Conservation (phyloP, 2,797 vertebrate genomes). For the Intellagama lesueurii region DNA sequence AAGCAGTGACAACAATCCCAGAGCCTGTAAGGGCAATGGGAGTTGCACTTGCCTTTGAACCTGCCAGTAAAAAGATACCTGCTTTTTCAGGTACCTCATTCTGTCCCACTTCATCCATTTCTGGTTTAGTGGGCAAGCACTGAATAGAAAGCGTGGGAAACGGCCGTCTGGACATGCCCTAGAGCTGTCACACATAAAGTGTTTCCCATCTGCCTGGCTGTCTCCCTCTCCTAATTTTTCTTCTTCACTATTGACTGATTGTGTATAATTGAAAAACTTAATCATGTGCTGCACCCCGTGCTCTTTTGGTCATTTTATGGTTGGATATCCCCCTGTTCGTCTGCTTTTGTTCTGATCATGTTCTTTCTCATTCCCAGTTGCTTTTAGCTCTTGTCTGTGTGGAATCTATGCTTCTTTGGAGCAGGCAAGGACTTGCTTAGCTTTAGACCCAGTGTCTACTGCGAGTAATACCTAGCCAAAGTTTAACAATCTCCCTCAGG, state of each 20-base stretch:
- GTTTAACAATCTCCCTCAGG: no score
- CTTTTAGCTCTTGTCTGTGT: background rate
- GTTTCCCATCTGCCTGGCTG: conserved; percentile 30
- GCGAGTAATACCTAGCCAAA: background rate
- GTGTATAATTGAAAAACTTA: conserved; percentile 11
- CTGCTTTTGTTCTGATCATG: background rate
- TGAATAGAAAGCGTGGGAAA: conserved; percentile 36
- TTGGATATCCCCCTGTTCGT: background rate
- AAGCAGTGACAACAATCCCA: background rate
- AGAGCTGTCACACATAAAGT: conserved; percentile 12
- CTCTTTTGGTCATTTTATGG: background rate
- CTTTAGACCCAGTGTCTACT: background rate
- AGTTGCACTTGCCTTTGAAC: background rate
- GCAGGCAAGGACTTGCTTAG: background rate
- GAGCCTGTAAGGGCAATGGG: background rate
- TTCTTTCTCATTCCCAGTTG: background rate
- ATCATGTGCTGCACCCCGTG: background rate
- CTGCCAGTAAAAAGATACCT: conserved; percentile 10
- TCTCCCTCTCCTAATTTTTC: conserved; percentile 6
- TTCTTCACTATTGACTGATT: conserved; percentile 18
- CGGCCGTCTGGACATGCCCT: conserved; percentile 15
- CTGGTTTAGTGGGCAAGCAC: conserved; percentile 15
- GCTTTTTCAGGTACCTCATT: conserved; percentile 2
- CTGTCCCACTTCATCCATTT: conserved; percentile 13
- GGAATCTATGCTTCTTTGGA: no score